A percentile compares a stretch with the other conserved stretches of the same genome.
Evolutionary conservation across 2,797 vertebrate species (phyloP).

Genomic region (Enteromius paludinosus): DNA sequence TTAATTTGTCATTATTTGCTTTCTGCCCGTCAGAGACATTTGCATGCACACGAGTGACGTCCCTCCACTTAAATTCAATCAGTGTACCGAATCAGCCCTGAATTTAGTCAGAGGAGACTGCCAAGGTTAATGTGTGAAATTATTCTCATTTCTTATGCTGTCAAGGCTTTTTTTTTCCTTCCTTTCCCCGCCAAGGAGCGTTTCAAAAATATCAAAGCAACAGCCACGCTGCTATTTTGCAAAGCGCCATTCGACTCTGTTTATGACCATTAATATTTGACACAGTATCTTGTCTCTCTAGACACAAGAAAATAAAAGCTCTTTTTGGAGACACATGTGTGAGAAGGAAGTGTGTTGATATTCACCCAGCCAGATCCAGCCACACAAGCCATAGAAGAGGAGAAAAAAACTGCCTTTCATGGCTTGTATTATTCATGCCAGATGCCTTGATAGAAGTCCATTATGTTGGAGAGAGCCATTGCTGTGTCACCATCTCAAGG

Average conservation of each 20-base stretch:
- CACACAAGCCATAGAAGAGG: constrained; percentile 47
- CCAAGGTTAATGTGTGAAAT: constrained; percentile 61
- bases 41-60: constrained; percentile 57
- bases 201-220: constrained; percentile 54
- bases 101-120: constrained; percentile 57
- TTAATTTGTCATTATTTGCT: constrained; percentile 50
- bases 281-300: constrained; percentile 51
- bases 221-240: constrained; percentile 50
- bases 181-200: constrained; percentile 32
- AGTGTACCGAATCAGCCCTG: constrained; percentile 58
- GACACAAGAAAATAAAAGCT: constrained; percentile 49
- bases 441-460: constrained; percentile 83
- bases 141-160: constrained; percentile 56
- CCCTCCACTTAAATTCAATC: constrained; percentile 60
- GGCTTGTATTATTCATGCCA: constrained; percentile 82
- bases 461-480: constrained; percentile 80
- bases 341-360: constrained; percentile 57
- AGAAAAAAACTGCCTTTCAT: constrained; percentile 79
- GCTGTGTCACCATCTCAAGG: constrained; percentile 86
- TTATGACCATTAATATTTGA: constrained; percentile 59
- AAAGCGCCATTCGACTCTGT: constrained; percentile 42
- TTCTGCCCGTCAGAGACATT: constrained; percentile 53
- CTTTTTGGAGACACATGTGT: constrained; percentile 56
- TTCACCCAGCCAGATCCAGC: constrained; percentile 55
- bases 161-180: constrained; percentile 43